Evolutionary conservation across 2,797 vertebrate genomes (phyloP).

Genomic region (Zalophus californianus): DNA sequence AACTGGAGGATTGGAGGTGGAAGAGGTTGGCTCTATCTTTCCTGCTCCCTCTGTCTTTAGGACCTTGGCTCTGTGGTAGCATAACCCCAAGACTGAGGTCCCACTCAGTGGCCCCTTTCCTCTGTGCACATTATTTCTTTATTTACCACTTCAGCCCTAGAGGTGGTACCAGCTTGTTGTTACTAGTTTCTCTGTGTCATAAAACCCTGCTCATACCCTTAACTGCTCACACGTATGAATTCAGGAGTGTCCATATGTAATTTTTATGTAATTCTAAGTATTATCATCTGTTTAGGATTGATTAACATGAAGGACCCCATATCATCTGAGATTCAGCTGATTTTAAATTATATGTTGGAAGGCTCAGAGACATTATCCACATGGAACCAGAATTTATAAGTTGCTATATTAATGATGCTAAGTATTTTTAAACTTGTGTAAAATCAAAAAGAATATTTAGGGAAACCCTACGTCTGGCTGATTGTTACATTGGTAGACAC

Average conservation of each 20-base stretch:
- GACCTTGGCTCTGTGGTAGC: background rate
- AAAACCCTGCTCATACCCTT: too few relatives aligned
- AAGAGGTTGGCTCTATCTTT: background rate
- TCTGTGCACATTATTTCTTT: background rate
- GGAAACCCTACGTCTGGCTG: background rate
- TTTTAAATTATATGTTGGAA: background rate
- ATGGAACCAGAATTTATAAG: background rate
- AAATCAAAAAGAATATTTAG: background rate
- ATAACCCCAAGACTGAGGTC: background rate
- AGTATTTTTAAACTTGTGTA: background rate
- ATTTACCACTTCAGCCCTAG: background rate
- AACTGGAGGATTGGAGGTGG: background rate
- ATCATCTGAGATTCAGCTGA: background rate
- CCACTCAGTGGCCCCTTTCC: background rate
- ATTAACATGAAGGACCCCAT: background rate
- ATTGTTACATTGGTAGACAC: background rate
- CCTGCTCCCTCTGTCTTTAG: background rate
- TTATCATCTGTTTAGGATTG: background rate
- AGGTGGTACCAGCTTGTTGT: background rate
- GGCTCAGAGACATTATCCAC: background rate
- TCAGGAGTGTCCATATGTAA: background rate
- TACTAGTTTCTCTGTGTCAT: background rate
- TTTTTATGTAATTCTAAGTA: background rate
- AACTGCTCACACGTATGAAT: background rate
- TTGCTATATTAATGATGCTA: background rate